A percentile compares a stretch with the other conserved stretches of the same genome.
Conservation (phyloP, 1,140 invertebrate species). For the Leucophenga varia region DNA sequence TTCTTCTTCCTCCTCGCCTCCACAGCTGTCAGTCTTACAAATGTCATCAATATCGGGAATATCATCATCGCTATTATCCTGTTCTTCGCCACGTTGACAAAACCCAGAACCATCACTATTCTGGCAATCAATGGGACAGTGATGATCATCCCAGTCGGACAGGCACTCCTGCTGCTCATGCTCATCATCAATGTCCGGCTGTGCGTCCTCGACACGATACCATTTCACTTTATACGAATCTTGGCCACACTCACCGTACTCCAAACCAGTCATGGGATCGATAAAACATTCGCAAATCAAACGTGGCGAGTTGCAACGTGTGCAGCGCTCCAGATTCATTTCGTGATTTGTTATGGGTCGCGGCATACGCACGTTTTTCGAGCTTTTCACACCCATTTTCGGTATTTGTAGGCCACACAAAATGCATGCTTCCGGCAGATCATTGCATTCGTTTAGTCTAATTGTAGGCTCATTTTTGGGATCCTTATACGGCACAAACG, state of each 20-base stretch:
- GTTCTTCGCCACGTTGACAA: too few species aligned
- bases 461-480: constrained; percentile 17
- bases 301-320: constrained; percentile 31
- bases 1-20: neutral
- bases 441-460: constrained; percentile 17
- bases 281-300: constrained; percentile 44
- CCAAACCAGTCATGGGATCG: constrained; percentile 34
- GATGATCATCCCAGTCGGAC: constrained; percentile 36
- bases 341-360: constrained; percentile 35
- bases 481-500: too few species aligned
- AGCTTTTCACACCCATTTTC: constrained; percentile 5
- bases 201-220: constrained; percentile 31
- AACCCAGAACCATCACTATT: constrained; percentile 25
- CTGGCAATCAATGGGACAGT: constrained; percentile 36
- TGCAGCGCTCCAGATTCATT: constrained; percentile 29
- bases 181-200: neutral
- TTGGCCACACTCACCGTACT: constrained; percentile 39
- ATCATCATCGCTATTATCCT: too few species aligned
- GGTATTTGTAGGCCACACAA: constrained; percentile 38
- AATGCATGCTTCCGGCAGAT: constrained; percentile 27
- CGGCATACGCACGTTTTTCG: constrained; percentile 19
- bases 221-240: constrained; percentile 44
- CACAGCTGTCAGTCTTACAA: constrained; percentile 8
- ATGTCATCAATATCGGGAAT: neutral
- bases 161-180: constrained; percentile 17